Evolutionary conservation across 2,797 vertebrate genomes (phyloP), one percentile per base, ranked within the genome.

Genomic region (Halcyon chelicuti): DNA sequence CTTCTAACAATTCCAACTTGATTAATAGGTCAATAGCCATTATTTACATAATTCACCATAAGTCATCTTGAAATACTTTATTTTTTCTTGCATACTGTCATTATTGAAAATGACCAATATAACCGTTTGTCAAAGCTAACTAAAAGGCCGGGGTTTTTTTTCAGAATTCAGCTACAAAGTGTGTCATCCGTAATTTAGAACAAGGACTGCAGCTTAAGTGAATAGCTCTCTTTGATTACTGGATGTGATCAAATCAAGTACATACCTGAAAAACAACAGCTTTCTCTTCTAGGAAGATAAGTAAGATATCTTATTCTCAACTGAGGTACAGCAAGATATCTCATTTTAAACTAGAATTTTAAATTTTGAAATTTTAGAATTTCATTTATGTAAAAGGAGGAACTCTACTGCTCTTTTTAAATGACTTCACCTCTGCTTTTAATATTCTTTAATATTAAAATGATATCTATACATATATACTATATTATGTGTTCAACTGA

Each of bases 11-110:
- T 74, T 93, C 90, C 35, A 2, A 63, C 66, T 92, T 97, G 97
- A 97, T 89, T 94, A 97, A 97, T 94, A 94, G 82, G 63, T 96
- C 94, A 92, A 96, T 76, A 94, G 88, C 72, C 35, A 68, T 94
- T 96, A 94, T 89, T 93, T 92, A 80, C 28, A 95, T 96, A 96
- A 97, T 94, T 97, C 93, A 97, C 92, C 40, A n/a, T 92, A 97
- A 97, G 92, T 72, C 87, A 97, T 96, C 95, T 82, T 94, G 95
- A 96, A 96, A 96, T 82, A 83, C 78, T 92, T 93, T 57, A 65
- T 62, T 93, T 96, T 94, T 81, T 89, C 96, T 95, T 92, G 91
- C 91, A 93, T 94, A 89, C 77, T 93, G 68, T 86, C 87, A 62
- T 96, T 97, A 95, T 81, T 90, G 87, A 96, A 97, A 96, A 95